Evolutionary conservation across 2,797 vertebrate genomes (phyloP), one percentile per base, ranked within the genome.

Genomic region (Pitangus sulphuratus): DNA sequence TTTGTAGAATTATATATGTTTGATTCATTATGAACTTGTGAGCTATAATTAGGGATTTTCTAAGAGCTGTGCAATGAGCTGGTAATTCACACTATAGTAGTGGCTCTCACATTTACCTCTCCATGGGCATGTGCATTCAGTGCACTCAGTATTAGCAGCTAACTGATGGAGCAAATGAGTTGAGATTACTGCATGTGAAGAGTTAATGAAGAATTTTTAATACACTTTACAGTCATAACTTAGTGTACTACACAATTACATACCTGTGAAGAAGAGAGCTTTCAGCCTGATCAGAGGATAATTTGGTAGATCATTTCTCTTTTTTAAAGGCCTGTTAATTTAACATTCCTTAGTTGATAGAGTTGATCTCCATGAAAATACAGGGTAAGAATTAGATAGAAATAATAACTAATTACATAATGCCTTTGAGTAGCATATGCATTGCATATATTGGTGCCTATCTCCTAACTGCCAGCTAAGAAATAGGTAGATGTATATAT

Each of bases 141-240:
- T 24, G 26, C 40, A 33, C 70, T 51, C 9, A 40, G 45, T n/a
- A 26, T 72, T 77, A 74, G 47, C 61, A 85, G 30, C 37, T 70
- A 85, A 75, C 57, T 79, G 51, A 21, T 70, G 78, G 62, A 62
- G 24, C 53, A 70, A 89, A 84, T 33, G 28, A 90, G 35, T 51
- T 87, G 50, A 56, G 92, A 72, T 92, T 64, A 58, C 58, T 74
- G 51, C 51, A 26, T 26, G 18, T 35, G 51, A 83, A 68, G 78
- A 91, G 64, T 83, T 85, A 80, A 80, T 66, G 40, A 90, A 85
- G 68, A 95, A 33, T 42, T 58, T 77, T 61, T 84, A 87, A 79
- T 80, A 51, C 7, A 16, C 39, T 69, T 69, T 61, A 17, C 42
- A 56, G 26, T 64, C 20, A 30, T 42, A 51, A 44, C 24, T 83